Evolutionary conservation across 2,888 invertebrate genomes (phyloP).

Genomic region (Incurvaria masculella): DNA sequence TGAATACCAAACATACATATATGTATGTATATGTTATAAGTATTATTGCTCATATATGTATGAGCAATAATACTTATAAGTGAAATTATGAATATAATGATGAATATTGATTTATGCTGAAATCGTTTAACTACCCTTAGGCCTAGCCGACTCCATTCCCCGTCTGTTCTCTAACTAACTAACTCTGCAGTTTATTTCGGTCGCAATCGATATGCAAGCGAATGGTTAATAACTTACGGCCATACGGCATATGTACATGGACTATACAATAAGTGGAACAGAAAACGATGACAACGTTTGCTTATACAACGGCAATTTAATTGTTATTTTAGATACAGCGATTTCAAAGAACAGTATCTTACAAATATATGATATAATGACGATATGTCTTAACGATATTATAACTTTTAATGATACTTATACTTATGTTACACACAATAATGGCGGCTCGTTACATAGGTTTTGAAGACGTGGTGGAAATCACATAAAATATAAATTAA

Average conservation of each 20-base stretch:
- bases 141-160: conserved; percentile 47
- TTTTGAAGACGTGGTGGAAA: too few species aligned
- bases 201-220: conserved; percentile 46
- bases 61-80: too few species aligned
- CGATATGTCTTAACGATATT: conserved; percentile 47
- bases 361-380: conserved; percentile 44
- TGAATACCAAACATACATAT: too few species aligned
- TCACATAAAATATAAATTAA: too few species aligned
- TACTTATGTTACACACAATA: too few species aligned
- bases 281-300: conserved; percentile 52
- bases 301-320: conserved; percentile 55
- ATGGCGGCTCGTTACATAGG: too few species aligned
- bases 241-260: conserved; percentile 34
- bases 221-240: conserved; percentile 37
- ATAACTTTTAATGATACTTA: too few species aligned
- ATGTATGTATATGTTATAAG: too few species aligned
- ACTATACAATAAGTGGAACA: conserved; percentile 41
- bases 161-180: conserved; percentile 44
- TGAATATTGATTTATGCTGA: too few species aligned
- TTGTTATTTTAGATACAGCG: conserved; percentile 56
- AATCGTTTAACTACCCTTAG: too few species aligned
- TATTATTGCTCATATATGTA: too few species aligned
- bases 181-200: conserved; percentile 52
- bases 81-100: too few species aligned
- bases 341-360: conserved; percentile 54